Percentiles rank a stretch among this genome's conserved stretches.
Conservation (phyloP, 2,113 vertebrate species). For the Rhea pennata region DNA sequence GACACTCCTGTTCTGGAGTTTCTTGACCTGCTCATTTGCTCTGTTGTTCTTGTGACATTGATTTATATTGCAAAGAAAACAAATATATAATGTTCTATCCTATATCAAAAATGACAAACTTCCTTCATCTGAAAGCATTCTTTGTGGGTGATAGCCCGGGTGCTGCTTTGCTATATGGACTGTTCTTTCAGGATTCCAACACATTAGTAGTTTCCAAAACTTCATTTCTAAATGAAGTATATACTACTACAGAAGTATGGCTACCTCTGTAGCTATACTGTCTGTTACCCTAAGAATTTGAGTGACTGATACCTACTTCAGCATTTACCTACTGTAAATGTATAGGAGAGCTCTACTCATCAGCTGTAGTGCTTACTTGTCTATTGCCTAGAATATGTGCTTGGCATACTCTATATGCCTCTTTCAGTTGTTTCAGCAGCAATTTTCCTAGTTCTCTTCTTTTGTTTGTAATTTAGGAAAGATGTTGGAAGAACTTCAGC, state of each 20-base stretch:
- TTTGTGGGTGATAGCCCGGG: background rate
- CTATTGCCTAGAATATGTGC: background rate
- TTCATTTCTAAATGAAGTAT: background rate
- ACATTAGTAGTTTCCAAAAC: background rate
- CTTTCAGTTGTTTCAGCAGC: background rate
- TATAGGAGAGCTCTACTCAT: background rate
- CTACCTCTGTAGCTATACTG: background rate
- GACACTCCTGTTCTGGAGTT: background rate
- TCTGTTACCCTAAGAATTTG: background rate
- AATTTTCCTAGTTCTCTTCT: background rate
- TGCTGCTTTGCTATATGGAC: background rate
- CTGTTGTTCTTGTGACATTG: background rate
- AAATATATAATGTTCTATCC: background rate
- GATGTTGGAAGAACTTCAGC: background rate
- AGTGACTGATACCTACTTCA: background rate
- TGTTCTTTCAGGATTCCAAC: background rate
- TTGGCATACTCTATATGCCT: background rate
- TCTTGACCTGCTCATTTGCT: background rate
- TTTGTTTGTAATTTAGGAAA: background rate
- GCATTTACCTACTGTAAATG: background rate
- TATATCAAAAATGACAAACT: background rate
- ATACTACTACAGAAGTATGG: too few relatives aligned
- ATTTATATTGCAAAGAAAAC: background rate
- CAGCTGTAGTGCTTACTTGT: background rate
- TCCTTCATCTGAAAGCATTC: background rate